A percentile compares a stretch with the other conserved stretches of the same genome.
Conservation (phyloP, 2,113 vertebrate genomes). For the Desmodus rotundus region DNA sequence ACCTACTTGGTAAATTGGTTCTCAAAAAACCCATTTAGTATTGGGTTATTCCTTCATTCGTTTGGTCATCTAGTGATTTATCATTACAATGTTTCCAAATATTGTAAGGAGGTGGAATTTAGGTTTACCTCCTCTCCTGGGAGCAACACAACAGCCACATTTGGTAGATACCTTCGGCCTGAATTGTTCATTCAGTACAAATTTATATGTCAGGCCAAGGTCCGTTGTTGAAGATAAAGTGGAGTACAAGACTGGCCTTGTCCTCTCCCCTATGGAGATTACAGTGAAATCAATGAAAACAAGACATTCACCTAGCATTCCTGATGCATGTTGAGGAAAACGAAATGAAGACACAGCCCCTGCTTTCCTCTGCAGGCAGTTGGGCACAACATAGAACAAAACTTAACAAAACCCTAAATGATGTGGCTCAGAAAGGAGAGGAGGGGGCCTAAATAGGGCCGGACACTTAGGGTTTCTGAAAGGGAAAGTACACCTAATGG, state of each 20-base stretch:
- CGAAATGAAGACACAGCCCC: neutral
- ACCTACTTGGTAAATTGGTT: neutral
- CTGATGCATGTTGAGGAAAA: neutral
- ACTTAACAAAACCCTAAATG: neutral
- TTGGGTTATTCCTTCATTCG: neutral
- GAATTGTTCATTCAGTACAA: neutral
- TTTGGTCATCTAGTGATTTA: neutral
- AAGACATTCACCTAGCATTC: neutral
- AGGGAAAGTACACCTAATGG: neutral
- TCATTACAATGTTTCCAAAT: neutral
- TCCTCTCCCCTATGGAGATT: neutral
- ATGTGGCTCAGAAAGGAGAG: neutral
- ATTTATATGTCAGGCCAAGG: neutral
- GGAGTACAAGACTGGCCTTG: neutral
- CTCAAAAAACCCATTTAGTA: neutral
- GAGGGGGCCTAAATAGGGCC: neutral
- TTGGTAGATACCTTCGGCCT: neutral
- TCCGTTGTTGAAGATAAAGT: neutral
- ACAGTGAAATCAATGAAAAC: conserved; percentile 8
- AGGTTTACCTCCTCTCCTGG: neutral
- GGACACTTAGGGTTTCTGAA: neutral
- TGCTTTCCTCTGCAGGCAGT: neutral
- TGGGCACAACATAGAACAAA: neutral
- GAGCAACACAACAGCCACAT: neutral
- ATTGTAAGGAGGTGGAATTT: neutral